Evolutionary conservation across 2,797 vertebrate species (phyloP).

Genomic region (Discoglossus pictus): DNA sequence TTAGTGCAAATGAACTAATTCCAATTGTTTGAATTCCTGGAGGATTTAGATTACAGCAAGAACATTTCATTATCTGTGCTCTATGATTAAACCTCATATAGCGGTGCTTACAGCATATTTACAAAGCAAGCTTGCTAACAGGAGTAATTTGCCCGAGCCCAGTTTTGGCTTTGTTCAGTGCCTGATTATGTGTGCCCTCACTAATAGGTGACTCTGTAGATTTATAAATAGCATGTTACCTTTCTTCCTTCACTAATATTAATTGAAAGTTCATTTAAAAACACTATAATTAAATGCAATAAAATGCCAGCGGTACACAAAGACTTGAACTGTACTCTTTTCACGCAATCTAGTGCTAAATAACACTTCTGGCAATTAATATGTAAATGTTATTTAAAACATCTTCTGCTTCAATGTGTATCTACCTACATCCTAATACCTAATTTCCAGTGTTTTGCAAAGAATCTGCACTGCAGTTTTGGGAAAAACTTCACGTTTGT

Average conservation of each 20-base stretch:
- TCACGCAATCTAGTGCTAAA: background rate
- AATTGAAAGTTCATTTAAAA: slow-evolving; percentile 55
- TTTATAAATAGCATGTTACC: slow-evolving; percentile 38
- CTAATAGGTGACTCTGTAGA: slow-evolving; percentile 20
- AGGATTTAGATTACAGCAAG: slow-evolving; percentile 30
- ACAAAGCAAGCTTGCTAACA: slow-evolving; percentile 21
- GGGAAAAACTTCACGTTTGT: too few relatives aligned
- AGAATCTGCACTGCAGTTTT: too few relatives aligned
- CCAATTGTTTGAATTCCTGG: slow-evolving; percentile 27
- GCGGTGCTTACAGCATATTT: background rate
- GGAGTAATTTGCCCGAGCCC: slow-evolving; percentile 16
- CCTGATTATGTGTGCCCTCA: slow-evolving; percentile 2
- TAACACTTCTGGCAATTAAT: slow-evolving; percentile 11
- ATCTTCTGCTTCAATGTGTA: slow-evolving; percentile 2
- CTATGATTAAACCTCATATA: slow-evolving; percentile 2
- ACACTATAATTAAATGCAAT: slow-evolving; percentile 44
- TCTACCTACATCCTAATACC: too few relatives aligned
- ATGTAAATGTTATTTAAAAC: slow-evolving; percentile 6
- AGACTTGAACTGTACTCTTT: slow-evolving; percentile 9
- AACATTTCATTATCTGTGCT: slow-evolving; percentile 33
- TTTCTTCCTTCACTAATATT: slow-evolving; percentile 47
- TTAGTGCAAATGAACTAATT: slow-evolving; percentile 19
- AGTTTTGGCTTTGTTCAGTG: background rate
- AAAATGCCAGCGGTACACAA: slow-evolving; percentile 18
- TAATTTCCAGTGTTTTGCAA: too few relatives aligned